Evolutionary conservation across 2,797 vertebrate species (phyloP), one percentile per base, ranked within the genome.

Genomic region (Notolabrus celidotus): DNA sequence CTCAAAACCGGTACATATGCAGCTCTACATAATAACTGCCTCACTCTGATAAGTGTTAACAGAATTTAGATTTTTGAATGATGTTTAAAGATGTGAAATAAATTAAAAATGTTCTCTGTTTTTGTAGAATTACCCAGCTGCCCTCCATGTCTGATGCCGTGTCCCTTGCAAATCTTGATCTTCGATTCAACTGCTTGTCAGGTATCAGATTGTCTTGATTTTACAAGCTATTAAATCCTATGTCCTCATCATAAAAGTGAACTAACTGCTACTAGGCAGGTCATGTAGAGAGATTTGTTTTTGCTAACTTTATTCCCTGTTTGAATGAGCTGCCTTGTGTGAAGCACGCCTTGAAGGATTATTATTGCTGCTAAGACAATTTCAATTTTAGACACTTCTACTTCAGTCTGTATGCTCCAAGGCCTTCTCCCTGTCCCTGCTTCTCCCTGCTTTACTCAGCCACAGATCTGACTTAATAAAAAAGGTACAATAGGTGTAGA

Each of bases 181-280:
- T 97, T 64, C 93, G 92, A 74, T 94, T 94, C 83, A 99, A 99
- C 92, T 96, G 95, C 85, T 88, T 99, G 20, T 95, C 96, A 92
- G 97, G 97, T 99, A 86, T 92, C 50, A 58, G 42, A 1, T 25
- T 39, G 34, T 27, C 42, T 45, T 39, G 1, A 63, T 79, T 39
- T 50, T 49, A 25, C 20, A 25, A 3, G 23, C 23, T 7, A 16
- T 27, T 23, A 19, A 47, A 34, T 61, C n/a, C 7, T 0, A 17
- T 71, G 33, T 45, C 22, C 11, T 54, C 46, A 25, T 34, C 10
- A 7, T 41, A 54, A 54, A 61, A n/a, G 5, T 10, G 6, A 4
- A n/a, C 2, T 9, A 19, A 16, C 14, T 0, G 45, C 20, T 54
- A n/a, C 33, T 52, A 10, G 36, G n/a, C 56, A 27, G 51, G 16